Percentiles rank a stretch among this genome's conserved stretches.
These are phyloP conservation scores for Drosophila incognita DNA, from an alignment of 2,888 invertebrate species.

Conservation along the genomic window DNA sequence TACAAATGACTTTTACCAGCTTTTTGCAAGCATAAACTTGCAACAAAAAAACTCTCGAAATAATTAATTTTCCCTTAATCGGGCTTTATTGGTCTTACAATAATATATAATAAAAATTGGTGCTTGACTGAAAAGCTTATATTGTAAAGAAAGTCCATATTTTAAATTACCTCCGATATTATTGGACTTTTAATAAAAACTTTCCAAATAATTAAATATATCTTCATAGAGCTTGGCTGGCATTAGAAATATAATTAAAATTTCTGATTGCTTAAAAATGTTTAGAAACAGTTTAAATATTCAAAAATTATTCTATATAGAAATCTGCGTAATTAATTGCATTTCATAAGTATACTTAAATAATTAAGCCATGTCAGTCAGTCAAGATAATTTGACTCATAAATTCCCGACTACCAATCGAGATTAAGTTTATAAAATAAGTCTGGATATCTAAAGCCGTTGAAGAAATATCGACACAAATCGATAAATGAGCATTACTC, in stretches of 20 bases:
- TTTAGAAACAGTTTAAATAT: background rate
- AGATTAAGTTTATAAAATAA: background rate
- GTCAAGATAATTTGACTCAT: background rate
- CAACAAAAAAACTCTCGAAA: background rate
- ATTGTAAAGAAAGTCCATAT: no score
- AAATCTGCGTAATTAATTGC: background rate
- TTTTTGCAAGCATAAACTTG: background rate
- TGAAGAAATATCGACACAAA: background rate
- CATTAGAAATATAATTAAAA: background rate
- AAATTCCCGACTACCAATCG: no score
- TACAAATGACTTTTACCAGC: conserved; percentile 19
- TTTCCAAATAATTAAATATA: background rate
- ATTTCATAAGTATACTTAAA: background rate
- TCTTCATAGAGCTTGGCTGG: background rate
- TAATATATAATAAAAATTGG: no score
- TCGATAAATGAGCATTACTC: background rate
- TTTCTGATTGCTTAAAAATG: background rate
- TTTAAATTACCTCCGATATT: background rate
- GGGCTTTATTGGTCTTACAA: background rate
- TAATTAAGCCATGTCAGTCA: background rate
- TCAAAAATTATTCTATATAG: background rate
- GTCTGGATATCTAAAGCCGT: background rate
- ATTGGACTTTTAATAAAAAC: no score
- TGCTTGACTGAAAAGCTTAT: no score
- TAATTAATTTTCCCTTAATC: background rate